Evolutionary conservation across 2,797 vertebrate species (phyloP).

Genomic region (Typhlichthys subterraneus): DNA sequence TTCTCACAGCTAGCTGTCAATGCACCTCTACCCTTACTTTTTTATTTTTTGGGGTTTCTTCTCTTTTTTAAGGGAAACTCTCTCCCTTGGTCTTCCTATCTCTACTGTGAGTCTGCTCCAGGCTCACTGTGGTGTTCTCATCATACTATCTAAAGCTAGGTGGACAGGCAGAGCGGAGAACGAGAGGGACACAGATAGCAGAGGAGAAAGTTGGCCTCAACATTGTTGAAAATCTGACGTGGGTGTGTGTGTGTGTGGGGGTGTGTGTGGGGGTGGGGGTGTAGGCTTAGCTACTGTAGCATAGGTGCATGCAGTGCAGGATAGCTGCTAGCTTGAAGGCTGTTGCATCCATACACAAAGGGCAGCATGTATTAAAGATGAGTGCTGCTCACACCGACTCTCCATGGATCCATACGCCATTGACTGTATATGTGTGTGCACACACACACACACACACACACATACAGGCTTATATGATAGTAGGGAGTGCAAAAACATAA

Average conservation of each 20-base stretch:
- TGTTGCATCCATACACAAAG: constrained; percentile 44
- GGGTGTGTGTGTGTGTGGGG: constrained; percentile 11
- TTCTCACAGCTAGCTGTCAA: background rate
- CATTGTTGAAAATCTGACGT: background rate
- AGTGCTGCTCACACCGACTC: constrained; percentile 41
- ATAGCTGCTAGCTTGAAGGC: constrained; percentile 35
- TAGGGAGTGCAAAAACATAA: constrained; percentile 29
- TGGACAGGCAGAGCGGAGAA: background rate
- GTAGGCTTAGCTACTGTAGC: constrained; percentile 25
- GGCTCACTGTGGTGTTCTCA: background rate
- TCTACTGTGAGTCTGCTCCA: background rate
- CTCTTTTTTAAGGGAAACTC: background rate
- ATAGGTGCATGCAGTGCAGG: constrained; percentile 8
- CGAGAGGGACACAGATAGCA: background rate
- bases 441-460: constrained; percentile 33
- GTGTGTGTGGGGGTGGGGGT: background rate
- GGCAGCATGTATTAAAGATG: constrained; percentile 67
- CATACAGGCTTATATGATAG: constrained; percentile 23
- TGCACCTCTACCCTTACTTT: background rate
- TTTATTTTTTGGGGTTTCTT: background rate
- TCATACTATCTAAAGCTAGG: background rate
- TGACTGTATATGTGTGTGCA: constrained; percentile 4
- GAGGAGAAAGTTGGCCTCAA: background rate
- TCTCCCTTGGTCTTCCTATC: background rate
- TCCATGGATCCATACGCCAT: constrained; percentile 29